These are phyloP conservation scores for Pseudorectes ferrugineus DNA, from an alignment of 2,113 vertebrate species.

Conservation along the genomic window DNA sequence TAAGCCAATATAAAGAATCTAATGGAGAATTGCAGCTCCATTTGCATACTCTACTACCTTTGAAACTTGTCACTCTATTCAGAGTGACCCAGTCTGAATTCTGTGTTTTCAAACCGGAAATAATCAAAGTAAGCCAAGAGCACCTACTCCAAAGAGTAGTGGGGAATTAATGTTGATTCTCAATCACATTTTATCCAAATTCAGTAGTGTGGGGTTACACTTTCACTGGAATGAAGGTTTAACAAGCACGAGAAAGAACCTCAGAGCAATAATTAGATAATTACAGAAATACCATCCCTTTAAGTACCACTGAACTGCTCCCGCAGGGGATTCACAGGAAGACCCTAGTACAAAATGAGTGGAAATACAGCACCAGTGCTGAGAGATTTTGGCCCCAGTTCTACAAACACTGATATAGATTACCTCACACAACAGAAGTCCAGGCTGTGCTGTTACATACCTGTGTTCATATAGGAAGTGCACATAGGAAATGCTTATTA, in stretches of 20 bases:
- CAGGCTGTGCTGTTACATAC: not conserved
- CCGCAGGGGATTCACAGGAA: slow-evolving; percentile 32
- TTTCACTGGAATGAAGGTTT: slow-evolving; percentile 19
- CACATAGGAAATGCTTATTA: not conserved
- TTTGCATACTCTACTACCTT: not conserved
- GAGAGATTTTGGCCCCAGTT: not conserved
- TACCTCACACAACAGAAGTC: not conserved
- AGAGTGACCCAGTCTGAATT: not conserved
- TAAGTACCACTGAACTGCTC: slow-evolving; percentile 18
- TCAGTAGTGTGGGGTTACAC: slow-evolving; percentile 3
- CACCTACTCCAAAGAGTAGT: not conserved
- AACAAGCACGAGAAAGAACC: slow-evolving; percentile 19
- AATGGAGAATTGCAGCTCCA: not conserved
- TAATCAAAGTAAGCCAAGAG: not conserved
- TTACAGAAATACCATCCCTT: slow-evolving; percentile 54
- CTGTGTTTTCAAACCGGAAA: not conserved
- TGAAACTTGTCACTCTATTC: not conserved
- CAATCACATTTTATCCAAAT: not conserved
- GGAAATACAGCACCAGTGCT: slow-evolving; percentile 51
- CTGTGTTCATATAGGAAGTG: not conserved
- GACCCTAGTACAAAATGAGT: slow-evolving; percentile 6
- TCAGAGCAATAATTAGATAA: slow-evolving; percentile 34
- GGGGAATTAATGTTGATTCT: not conserved
- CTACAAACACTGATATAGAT: not conserved
- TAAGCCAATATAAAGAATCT: not conserved